A percentile compares a stretch with the other conserved stretches of the same genome.
Evolutionary conservation across 2,797 vertebrate genomes (phyloP).

Genomic region (Phylloscopus collybita): DNA sequence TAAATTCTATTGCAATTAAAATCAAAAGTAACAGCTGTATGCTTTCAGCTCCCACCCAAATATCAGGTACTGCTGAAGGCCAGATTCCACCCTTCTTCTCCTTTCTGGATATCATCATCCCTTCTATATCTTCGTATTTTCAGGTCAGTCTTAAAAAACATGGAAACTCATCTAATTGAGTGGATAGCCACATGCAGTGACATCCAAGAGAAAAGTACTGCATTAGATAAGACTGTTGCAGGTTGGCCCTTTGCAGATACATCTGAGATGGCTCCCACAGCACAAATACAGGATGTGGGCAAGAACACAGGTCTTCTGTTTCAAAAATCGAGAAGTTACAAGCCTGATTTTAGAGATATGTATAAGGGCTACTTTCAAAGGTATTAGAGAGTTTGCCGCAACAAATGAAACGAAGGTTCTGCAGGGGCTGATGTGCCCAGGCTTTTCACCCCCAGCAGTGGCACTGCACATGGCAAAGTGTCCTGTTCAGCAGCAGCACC

Average conservation of each 20-base stretch:
- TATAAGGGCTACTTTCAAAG: not conserved
- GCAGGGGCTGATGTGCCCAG: too few relatives aligned
- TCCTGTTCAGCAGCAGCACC: not conserved
- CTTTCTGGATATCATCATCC: not conserved
- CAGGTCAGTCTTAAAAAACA: not conserved
- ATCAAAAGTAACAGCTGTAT: not conserved
- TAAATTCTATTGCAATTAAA: not conserved
- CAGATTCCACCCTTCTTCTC: not conserved
- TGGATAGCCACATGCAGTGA: not conserved
- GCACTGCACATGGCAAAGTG: not conserved
- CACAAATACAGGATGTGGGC: not conserved
- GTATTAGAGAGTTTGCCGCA: not conserved
- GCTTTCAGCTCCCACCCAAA: conserved; percentile 14
- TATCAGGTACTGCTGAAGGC: not conserved
- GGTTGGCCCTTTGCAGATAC: not conserved
- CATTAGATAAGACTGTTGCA: not conserved
- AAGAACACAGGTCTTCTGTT: not conserved
- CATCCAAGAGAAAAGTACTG: conserved; percentile 1
- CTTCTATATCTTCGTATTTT: not conserved
- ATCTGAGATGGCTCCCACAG: not conserved
- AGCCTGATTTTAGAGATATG: not conserved
- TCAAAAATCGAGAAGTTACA: not conserved
- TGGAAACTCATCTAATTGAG: not conserved
- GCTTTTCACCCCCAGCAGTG: not conserved
- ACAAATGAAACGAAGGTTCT: not conserved